phyloP scores from a whole-genome alignment of 2,797 vertebrate genomes.

The Poecilia gillii region DNA sequence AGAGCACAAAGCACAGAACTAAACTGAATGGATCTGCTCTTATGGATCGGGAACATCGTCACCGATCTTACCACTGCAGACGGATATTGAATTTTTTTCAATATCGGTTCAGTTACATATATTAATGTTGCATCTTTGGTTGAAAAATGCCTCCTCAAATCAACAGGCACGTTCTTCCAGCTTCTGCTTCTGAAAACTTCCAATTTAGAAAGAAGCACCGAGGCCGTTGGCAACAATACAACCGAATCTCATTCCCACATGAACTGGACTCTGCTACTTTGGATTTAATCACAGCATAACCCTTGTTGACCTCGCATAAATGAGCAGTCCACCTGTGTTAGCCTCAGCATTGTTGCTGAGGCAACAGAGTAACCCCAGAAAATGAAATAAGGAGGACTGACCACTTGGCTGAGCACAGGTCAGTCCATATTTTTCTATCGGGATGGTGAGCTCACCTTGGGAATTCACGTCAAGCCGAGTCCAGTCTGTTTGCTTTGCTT shows the following conservation, averaged over 20 bases:
- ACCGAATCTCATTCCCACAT: slow-evolving; percentile 42
- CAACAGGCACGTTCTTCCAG: slow-evolving; percentile 44
- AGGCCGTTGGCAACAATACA: slow-evolving; percentile 58
- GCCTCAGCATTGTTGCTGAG: slow-evolving; percentile 77
- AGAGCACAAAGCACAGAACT: too few species aligned
- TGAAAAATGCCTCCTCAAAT: slow-evolving; percentile 28
- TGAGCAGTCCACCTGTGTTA: slow-evolving; percentile 77
- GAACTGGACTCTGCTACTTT: slow-evolving; percentile 63
- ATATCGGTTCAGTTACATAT: too few species aligned
- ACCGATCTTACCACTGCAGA: too few species aligned
- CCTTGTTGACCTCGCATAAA: slow-evolving; percentile 78
- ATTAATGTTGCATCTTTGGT: background rate
- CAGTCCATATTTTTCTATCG: slow-evolving; percentile 62
- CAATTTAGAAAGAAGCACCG: slow-evolving; percentile 35
- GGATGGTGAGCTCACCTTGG: slow-evolving; percentile 54
- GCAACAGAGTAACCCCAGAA: slow-evolving; percentile 68
- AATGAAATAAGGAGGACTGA: slow-evolving; percentile 67
- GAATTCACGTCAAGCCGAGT: slow-evolving; percentile 64
- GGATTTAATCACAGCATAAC: slow-evolving; percentile 78
- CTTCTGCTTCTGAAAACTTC: slow-evolving; percentile 22
- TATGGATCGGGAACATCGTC: too few species aligned
- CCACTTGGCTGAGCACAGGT: slow-evolving; percentile 59
- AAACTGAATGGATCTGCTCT: too few species aligned
- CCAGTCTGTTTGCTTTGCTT: slow-evolving; percentile 53
- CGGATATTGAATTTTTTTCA: too few species aligned